Evolutionary conservation across 1,140 invertebrate genomes (phyloP), one percentile per base, ranked within the genome.

Genomic region (Aphis gossypii): DNA sequence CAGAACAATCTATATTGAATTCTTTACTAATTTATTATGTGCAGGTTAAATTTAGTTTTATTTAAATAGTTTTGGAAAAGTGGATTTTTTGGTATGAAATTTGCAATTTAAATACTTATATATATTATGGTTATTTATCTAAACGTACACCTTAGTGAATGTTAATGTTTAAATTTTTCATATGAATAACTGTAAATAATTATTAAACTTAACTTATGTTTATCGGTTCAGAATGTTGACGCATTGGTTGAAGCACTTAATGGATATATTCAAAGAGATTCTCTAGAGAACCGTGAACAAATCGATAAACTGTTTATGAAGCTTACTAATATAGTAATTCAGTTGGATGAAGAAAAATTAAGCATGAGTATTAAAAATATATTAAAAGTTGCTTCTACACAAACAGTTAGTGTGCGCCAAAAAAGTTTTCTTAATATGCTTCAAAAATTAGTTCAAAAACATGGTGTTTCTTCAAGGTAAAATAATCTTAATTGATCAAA

Each of bases 351-450:
- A 41, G 92, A 93, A 93, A 82, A 93, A 93, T 41, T 84, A 56
- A 83, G 82, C 9, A 56, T 18, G 9, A 83, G 68, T 25, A 93
- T 93, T 7, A 93, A 93, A 93, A 41, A 56, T 84, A 84, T 93
- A 44, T 46, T 93, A n/a, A 93, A 93, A 93, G 25, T 54, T 84
- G 92, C 92, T 93, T 93, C 92, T 56, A 93, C 92, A 18, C 76
- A 84, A 84, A 93, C 92, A 84, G 92, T 93, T 11, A 51, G 82
- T 93, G 38, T 93, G 6, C 92, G 92, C 23, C 92, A 93, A 93
- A 93, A 93, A 93, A 48, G 54, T 93, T 93, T 93, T 93, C 92
- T 93, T 25, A 44, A 84, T 51, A 93, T 93, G 92, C 82, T 93
- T 54, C 82, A 86, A 30, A 93, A 93, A 56, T 84, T 93, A 51